A percentile compares a stretch with the other conserved stretches of the same genome.
Evolutionary conservation across 2,888 invertebrate species (phyloP).

Genomic region (Crocallis elinguaria): DNA sequence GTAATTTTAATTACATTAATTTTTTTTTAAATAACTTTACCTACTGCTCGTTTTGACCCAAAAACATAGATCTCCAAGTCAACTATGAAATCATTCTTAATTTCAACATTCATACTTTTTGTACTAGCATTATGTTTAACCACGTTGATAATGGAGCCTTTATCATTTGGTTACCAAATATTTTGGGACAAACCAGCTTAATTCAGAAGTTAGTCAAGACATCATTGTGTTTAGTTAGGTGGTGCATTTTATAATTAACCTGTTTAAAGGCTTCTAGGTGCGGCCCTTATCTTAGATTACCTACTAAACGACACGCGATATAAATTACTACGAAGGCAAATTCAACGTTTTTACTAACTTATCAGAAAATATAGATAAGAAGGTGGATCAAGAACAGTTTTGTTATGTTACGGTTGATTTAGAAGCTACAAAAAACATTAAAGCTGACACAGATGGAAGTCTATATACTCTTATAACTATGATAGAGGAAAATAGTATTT

Average conservation of each 20-base stretch:
- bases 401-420: background rate
- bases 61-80: constrained; percentile 52
- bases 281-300: constrained; percentile 63
- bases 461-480: no score
- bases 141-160: constrained; percentile 65
- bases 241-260: constrained; percentile 44
- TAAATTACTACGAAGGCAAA: constrained; percentile 16
- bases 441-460: no score
- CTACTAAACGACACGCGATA: constrained; percentile 22
- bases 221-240: constrained; percentile 16
- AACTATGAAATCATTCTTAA: constrained; percentile 65
- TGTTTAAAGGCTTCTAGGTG: constrained; percentile 58
- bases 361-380: constrained; percentile 12
- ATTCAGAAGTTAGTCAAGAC: constrained; percentile 36
- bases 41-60: constrained; percentile 46
- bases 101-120: constrained; percentile 48
- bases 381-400: constrained; percentile 14
- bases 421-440: background rate
- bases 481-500: no score
- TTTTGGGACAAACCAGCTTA: constrained; percentile 49
- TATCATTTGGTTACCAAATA: constrained; percentile 60
- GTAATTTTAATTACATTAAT: background rate
- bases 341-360: constrained; percentile 12
- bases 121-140: constrained; percentile 61
- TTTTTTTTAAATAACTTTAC: background rate